Conservation (phyloP, 2,113 vertebrate genomes). For the Bubo scandiacus region DNA sequence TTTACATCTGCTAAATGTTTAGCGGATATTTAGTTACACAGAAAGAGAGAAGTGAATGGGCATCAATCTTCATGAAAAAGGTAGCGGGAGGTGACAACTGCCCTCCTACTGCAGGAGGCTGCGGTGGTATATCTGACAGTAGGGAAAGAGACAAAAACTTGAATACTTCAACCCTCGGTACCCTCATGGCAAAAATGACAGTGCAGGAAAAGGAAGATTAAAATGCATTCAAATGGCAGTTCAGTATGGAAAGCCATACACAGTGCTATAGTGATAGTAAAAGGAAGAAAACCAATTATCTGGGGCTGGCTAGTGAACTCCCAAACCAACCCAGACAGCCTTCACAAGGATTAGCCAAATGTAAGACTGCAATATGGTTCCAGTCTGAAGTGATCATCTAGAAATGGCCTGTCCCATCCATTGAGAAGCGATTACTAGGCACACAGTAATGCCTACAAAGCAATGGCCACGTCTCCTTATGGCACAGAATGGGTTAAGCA, state of each 20-base stretch:
- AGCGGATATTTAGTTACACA: not conserved
- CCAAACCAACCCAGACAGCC: not conserved
- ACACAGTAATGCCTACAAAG: not conserved
- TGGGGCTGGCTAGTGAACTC: not conserved
- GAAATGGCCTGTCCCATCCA: not conserved
- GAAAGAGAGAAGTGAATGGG: not conserved
- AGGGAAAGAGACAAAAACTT: not conserved
- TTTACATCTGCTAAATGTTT: not conserved
- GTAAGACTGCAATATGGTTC: not conserved
- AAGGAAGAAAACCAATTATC: not conserved
- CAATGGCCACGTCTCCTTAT: accelerated
- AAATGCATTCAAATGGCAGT: not conserved
- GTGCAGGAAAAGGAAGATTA: not conserved
- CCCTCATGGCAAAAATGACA: not conserved
- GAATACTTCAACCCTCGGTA: not conserved
- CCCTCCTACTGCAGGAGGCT: not conserved
- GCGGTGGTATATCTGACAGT: not conserved
- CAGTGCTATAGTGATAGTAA: not conserved
- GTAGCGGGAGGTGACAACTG: not conserved
- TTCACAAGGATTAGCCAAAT: not conserved
- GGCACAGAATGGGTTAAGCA: not conserved
- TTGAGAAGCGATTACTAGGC: not conserved
- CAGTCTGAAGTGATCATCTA: not conserved
- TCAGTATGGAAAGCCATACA: not conserved
- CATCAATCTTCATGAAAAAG: not conserved